Conservation (phyloP, 2,888 invertebrate genomes). For the Encarsia formosa region DNA sequence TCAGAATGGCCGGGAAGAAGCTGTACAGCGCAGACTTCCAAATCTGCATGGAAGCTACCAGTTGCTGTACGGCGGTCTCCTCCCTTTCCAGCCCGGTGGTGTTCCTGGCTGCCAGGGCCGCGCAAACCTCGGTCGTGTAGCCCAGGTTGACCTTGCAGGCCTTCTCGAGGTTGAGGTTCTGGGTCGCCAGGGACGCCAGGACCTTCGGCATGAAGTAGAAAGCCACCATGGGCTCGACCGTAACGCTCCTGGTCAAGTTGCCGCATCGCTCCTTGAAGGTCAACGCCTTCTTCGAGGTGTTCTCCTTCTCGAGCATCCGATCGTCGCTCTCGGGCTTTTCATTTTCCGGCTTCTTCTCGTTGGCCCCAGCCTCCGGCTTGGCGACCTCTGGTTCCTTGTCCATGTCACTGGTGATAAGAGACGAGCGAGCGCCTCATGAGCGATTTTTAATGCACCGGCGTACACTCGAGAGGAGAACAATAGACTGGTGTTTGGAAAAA, state of each 20-base stretch:
- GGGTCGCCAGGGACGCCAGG: constrained; percentile 71
- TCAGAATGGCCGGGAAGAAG: constrained; percentile 71
- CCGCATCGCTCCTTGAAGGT: too few species aligned
- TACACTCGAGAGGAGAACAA: too few species aligned
- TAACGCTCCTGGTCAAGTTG: constrained; percentile 62
- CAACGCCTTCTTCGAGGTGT: too few species aligned
- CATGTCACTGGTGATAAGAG: too few species aligned
- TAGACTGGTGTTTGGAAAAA: too few species aligned
- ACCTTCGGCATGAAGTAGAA: constrained; percentile 66
- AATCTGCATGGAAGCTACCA: constrained; percentile 72
- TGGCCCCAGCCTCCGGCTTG: too few species aligned
- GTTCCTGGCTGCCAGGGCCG: constrained; percentile 69
- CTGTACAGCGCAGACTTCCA: constrained; percentile 85
- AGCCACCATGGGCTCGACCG: constrained; percentile 72
- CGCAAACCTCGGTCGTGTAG: constrained; percentile 70
- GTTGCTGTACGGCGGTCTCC: constrained; percentile 59
- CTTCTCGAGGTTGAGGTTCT: constrained; percentile 81
- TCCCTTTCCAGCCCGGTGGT: constrained; percentile 63
- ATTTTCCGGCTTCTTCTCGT: too few species aligned
- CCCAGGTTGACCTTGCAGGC: constrained; percentile 79
- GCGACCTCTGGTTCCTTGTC: too few species aligned
- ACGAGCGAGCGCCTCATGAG: too few species aligned
- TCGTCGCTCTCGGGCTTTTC: too few species aligned
- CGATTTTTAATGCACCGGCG: too few species aligned
- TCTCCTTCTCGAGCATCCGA: too few species aligned